These are phyloP conservation scores for Thripadectes ignobilis DNA, from an alignment of 2,797 vertebrate species.

Conservation along the genomic window DNA sequence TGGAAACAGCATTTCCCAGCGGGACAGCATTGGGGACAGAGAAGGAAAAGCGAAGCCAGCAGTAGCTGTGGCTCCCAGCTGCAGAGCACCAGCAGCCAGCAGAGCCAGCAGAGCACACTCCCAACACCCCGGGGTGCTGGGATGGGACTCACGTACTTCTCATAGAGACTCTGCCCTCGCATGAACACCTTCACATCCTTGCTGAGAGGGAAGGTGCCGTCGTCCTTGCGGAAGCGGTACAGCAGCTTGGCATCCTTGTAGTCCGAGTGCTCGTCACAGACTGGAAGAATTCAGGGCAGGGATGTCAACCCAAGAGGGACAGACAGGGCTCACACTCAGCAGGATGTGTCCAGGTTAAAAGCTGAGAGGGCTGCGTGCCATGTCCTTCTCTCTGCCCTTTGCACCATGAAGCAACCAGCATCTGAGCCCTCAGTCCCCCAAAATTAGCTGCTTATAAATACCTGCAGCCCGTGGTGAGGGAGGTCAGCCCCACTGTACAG, in stretches of 20 bases:
- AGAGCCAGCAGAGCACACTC: rapidly evolving
- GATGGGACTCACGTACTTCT: constrained; percentile 84
- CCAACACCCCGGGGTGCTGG: background rate
- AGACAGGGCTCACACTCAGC: background rate
- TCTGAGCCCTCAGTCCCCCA: rapidly evolving
- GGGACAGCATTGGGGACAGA: background rate
- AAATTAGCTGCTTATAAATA: rapidly evolving
- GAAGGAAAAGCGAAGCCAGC: background rate
- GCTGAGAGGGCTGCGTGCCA: rapidly evolving
- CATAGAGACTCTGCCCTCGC: constrained; percentile 84
- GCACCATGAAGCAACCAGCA: background rate
- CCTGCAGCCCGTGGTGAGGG: background rate
- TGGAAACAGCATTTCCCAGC: background rate
- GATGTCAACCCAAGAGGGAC: rapidly evolving
- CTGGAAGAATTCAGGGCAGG: constrained; percentile 63
- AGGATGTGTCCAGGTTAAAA: background rate
- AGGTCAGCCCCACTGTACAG: background rate
- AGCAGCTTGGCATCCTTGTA: constrained; percentile 89
- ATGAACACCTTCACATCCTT: constrained; percentile 86
- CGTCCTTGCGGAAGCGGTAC: constrained; percentile 90
- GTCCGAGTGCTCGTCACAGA: constrained; percentile 84
- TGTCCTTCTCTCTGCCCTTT: background rate
- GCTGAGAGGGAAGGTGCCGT: constrained; percentile 87
- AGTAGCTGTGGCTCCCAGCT: background rate
- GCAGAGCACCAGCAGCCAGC: background rate